These are phyloP conservation scores for Ormyrus labotus DNA, from an alignment of 2,888 invertebrate genomes.

Conservation along the genomic window DNA sequence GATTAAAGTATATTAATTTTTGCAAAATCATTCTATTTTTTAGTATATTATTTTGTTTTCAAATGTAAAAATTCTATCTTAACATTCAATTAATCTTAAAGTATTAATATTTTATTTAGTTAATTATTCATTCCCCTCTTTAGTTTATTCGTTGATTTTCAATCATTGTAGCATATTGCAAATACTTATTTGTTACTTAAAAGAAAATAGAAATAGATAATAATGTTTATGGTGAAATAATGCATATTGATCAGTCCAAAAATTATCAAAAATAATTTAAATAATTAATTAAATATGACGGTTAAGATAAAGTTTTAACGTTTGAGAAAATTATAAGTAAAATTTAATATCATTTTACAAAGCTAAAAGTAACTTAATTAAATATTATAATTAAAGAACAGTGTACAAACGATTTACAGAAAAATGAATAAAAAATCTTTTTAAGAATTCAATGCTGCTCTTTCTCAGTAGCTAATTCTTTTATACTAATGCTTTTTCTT, in stretches of 20 bases:
- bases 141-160: too few relatives aligned
- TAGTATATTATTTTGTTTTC: neutral
- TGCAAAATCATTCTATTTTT: neutral
- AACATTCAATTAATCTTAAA: neutral
- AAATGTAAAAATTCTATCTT: conserved; percentile 12
- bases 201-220: too few relatives aligned
- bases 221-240: too few relatives aligned
- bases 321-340: neutral
- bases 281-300: too few relatives aligned
- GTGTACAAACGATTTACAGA: conserved; percentile 45
- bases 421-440: neutral
- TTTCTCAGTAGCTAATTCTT: conserved; percentile 34
- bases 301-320: too few relatives aligned
- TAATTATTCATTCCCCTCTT: too few relatives aligned
- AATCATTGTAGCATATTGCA: too few relatives aligned
- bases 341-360: conserved; percentile 40
- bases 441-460: conserved; percentile 20
- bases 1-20: conserved; percentile 4
- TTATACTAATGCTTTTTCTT: conserved; percentile 72
- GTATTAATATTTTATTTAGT: too few relatives aligned
- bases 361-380: conserved; percentile 28
- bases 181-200: too few relatives aligned
- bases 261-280: too few relatives aligned
- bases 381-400: conserved; percentile 5
- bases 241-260: too few relatives aligned